Evolutionary conservation across 2,888 invertebrate genomes (phyloP), one percentile per base, ranked within the genome.

Genomic region (Nymphalis polychloros): DNA sequence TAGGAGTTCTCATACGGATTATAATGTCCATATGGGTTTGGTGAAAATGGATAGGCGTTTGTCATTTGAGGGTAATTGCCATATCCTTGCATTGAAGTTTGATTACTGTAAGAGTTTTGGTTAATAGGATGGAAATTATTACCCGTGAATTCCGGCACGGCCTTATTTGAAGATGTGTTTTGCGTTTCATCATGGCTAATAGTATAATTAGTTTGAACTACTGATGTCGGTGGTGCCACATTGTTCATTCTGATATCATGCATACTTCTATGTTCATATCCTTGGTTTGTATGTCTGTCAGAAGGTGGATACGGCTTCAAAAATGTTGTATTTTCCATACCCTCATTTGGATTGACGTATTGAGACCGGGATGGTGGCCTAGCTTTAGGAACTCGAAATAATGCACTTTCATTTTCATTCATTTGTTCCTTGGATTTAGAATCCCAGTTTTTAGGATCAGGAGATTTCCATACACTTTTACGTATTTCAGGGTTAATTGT

Each of bases 351-450:
- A 75, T 93, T 91, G 13, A 87, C 86, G 46, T 93, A 87, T 67
- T 92, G 93, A 1, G 93, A 94, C 70, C 95, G 88, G 6, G 94
- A 95, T 46, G 94, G 95, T 46, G 94, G 94, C 75, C 94, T 91
- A 0, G 94, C 94, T 84, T 94, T 95, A 2, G 95, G 95, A 23
- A 95, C 94, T 77, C 95, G 87, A 76, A 95, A 95, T 13, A 95
- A 90, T 4, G 94, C 91, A 59, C 93, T 93, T 72, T 94, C 94
- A 75, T 85, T 90, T 68, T 90, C 91, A 31, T 79, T 79, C 3
- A 81, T 80, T 63, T 80, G 82, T 65, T 92, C 92, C 80, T 88
- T 91, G n/a, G 82, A 75, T 81, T 89, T 92, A 1, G 82, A 83
- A 72, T 92, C 93, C 92, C 93, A 92, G 72, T 83, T 87, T 77